Evolutionary conservation across 2,113 vertebrate genomes (phyloP).

Genomic region (Calidris pygmaea): DNA sequence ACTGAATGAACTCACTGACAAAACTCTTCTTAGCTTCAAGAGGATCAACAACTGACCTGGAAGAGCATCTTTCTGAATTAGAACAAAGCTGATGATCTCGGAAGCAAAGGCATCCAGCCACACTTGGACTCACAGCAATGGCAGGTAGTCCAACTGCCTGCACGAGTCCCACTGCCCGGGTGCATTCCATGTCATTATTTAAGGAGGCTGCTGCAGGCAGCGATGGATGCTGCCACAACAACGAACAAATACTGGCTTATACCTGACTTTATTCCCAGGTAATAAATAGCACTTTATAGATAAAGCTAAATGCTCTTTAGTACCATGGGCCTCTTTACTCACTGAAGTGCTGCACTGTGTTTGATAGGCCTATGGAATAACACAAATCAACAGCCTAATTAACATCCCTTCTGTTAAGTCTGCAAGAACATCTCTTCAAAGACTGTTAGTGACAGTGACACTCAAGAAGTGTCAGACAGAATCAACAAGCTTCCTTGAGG

Average conservation of each 20-base stretch:
- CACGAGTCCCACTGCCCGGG: fast-evolving
- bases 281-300: neutral
- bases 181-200: too few species aligned
- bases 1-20: neutral
- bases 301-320: neutral
- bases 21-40: neutral
- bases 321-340: neutral
- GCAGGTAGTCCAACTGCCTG: neutral
- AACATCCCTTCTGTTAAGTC: neutral
- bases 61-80: neutral
- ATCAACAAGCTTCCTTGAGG: neutral
- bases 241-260: neutral
- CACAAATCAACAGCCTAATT: neutral
- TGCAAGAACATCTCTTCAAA: neutral
- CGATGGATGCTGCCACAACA: neutral
- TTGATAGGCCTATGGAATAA: neutral
- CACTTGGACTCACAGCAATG: neutral
- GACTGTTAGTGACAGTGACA: neutral
- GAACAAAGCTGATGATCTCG: neutral
- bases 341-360: neutral
- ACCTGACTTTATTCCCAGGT: neutral
- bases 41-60: neutral
- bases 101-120: neutral
- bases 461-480: neutral
- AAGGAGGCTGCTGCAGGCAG: neutral